phyloP scores from a whole-genome alignment of 2,888 invertebrate species.

The Synergus gifuensis region DNA sequence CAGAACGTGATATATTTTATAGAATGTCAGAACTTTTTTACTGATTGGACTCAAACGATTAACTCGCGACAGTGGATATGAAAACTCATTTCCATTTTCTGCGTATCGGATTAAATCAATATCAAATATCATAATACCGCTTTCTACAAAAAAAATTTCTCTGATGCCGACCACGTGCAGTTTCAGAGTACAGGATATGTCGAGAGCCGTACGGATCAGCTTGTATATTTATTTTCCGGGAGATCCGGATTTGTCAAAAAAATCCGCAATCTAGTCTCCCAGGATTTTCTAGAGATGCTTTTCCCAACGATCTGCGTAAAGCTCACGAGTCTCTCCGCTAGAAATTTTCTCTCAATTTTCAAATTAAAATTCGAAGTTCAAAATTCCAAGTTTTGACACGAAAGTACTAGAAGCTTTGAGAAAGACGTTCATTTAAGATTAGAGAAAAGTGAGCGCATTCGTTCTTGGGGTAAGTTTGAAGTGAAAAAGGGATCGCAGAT shows the following conservation, averaged over 20 bases:
- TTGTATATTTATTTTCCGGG: conserved; percentile 27
- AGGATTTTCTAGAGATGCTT: not conserved
- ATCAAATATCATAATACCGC: conserved; percentile 20
- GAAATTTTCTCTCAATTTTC: too few species aligned
- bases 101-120: not conserved
- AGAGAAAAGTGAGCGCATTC: not conserved
- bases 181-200: conserved; percentile 25
- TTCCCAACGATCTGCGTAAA: not conserved
- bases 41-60: conserved; percentile 1
- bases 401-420: not conserved
- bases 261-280: conserved; percentile 13
- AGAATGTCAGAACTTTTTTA: too few species aligned
- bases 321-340: not conserved
- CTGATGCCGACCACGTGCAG: conserved; percentile 26
- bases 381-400: too few species aligned
- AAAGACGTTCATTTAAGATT: conserved; percentile 7
- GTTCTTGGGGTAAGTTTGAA: not conserved
- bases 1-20: too few species aligned
- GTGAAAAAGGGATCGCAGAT: not conserved
- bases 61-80: not conserved
- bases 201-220: conserved; percentile 15
- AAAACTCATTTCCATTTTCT: conserved; percentile 31
- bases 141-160: conserved; percentile 7
- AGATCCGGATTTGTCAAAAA: conserved; percentile 21
- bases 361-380: too few species aligned